Base-by-base conservation (phyloP, 1,140 invertebrate genomes). In the Cydia splendana region DNA sequence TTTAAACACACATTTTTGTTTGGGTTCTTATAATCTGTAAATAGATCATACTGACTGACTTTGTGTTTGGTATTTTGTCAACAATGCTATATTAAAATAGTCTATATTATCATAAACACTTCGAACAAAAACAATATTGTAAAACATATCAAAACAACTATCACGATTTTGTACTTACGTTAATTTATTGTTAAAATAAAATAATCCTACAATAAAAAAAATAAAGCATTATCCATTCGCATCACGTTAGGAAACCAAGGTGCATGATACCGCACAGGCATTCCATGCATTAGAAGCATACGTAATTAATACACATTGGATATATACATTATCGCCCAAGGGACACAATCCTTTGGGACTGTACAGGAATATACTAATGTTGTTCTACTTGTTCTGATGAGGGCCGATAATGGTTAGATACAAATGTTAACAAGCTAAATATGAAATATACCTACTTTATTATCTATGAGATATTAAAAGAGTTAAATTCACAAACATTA, bases 201-300 rank as follows among this genome's bases (percentile, higher is more conserved):
- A 45, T 45, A 45, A 45, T 15, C 45, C 7, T 15, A 48, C 12
- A 48, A 42, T 42, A 4, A 10, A 10, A 42, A 42, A 42, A 42
- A 2, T 30, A 42, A 42, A 42, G 38, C 7, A 7, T 53, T 53
- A 53, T 53, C n/a, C 51, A 62, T 24, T 62, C 18, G 0, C 20
- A 24, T 62, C 57, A 62, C 57, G 57, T 62, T 62, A n/a, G 18
- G n/a, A 62, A 24, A 62, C 10, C 57, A 62, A 62, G 57, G 57
- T 62, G 20, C 57, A 62, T 57, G 18, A 1, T 53, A 62, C 18
- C 5, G 6, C 18, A 62, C 53, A 57, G 5, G 51, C 51, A 57
- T 57, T 57, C 53, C n/a, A 57, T 57, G 53, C n/a, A 18, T 18
- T 18, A 62, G 57, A 12, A n/a, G 57, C 57, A 62, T 62, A 62